These are phyloP conservation scores for Hoplodrina blanda DNA, from an alignment of 2,888 invertebrate species.

Conservation along the genomic window DNA sequence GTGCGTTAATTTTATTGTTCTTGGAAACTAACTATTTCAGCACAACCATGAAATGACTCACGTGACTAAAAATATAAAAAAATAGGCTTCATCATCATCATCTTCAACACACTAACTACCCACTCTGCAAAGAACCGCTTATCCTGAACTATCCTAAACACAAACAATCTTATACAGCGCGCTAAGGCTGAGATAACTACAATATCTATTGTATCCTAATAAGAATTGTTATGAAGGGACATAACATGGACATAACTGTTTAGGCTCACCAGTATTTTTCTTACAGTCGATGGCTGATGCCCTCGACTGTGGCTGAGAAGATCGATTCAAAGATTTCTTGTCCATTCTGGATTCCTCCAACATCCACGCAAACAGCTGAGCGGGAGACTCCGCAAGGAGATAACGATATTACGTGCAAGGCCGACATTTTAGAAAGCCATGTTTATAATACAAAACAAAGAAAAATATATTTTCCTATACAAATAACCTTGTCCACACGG, in stretches of 20 bases:
- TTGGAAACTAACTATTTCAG: background rate
- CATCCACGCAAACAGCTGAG: constrained; percentile 89
- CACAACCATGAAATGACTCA: constrained; percentile 2
- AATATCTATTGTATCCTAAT: too few relatives aligned
- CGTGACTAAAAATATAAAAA: constrained; percentile 24
- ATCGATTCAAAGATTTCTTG: constrained; percentile 93
- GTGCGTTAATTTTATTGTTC: background rate
- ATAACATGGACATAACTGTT: too few relatives aligned
- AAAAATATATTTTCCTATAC: constrained; percentile 84
- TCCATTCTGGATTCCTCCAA: constrained; percentile 93
- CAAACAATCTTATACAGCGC: too few relatives aligned
- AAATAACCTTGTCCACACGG: constrained; percentile 78
- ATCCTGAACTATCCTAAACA: too few relatives aligned
- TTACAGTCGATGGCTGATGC: constrained; percentile 93
- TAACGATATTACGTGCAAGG: constrained; percentile 92
- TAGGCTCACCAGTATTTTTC: constrained; percentile 92
- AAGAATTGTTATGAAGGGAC: too few relatives aligned
- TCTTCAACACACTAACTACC: constrained; percentile 3
- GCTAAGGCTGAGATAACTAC: too few relatives aligned
- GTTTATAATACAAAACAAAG: constrained; percentile 92
- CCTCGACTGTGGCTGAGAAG: constrained; percentile 93
- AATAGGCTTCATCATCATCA: constrained; percentile 15
- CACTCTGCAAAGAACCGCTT: too few relatives aligned
- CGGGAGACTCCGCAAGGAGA: constrained; percentile 94
- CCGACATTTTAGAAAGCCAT: constrained; percentile 96